Percentiles rank a stretch among this genome's conserved stretches.
Conservation (phyloP, 2,113 vertebrate genomes). For the Baryphthengus martii region DNA sequence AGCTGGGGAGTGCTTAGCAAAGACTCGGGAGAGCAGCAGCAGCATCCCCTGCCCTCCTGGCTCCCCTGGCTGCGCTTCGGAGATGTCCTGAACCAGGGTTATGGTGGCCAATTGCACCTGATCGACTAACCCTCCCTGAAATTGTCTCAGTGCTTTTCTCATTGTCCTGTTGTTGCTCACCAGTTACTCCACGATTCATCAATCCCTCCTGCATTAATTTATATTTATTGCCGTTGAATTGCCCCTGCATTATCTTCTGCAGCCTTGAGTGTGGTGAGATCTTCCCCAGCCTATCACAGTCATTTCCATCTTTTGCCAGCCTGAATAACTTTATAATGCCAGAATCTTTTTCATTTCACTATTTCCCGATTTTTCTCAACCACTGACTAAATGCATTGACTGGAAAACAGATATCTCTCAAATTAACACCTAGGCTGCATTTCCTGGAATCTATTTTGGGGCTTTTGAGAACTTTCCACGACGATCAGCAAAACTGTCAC, state of each 20-base stretch:
- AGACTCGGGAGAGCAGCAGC: neutral
- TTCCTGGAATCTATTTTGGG: neutral
- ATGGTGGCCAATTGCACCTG: neutral
- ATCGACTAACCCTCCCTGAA: neutral
- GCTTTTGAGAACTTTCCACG: neutral
- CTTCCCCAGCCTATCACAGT: neutral
- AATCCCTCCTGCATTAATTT: neutral
- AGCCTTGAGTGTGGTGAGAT: neutral
- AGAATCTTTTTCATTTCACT: neutral
- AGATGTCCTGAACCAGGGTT: neutral
- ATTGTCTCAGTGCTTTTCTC: too few species aligned
- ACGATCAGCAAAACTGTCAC: neutral
- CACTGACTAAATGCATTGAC: neutral
- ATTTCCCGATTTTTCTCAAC: neutral
- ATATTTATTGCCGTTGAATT: neutral
- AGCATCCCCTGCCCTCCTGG: neutral
- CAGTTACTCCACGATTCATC: too few species aligned
- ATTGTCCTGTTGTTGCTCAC: neutral
- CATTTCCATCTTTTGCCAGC: neutral
- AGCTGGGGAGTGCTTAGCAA: neutral
- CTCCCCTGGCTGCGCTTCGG: neutral
- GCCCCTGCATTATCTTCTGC: neutral
- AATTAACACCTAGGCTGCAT: neutral
- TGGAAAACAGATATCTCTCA: neutral
- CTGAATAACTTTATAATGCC: neutral